phyloP scores from a whole-genome alignment of 2,888 invertebrate species.

The Drosophila mulleri region DNA sequence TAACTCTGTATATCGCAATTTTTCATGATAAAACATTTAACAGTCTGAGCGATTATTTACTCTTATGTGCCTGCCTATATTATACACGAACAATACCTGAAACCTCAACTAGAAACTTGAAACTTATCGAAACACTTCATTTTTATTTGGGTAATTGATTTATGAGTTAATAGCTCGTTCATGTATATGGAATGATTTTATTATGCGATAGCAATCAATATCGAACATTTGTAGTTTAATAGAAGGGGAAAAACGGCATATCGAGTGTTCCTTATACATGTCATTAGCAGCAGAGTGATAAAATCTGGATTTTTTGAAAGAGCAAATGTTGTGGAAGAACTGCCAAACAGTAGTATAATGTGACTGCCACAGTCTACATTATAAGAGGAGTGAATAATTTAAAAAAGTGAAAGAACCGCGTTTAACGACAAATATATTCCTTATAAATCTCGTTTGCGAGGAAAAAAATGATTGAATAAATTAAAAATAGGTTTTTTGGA shows the following conservation, averaged over 20 bases:
- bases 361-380: background rate
- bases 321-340: background rate
- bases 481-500: too few relatives aligned
- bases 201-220: conserved; percentile 1
- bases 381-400: too few relatives aligned
- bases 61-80: background rate
- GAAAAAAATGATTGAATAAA: too few relatives aligned
- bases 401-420: too few relatives aligned
- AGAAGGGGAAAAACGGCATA: background rate
- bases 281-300: background rate
- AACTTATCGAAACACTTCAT: background rate
- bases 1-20: background rate
- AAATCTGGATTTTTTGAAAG: background rate
- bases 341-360: background rate
- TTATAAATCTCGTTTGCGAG: too few relatives aligned
- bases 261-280: background rate
- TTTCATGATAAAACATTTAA: background rate
- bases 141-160: conserved; percentile 17
- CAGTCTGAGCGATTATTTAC: background rate
- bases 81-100: background rate
- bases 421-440: too few relatives aligned
- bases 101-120: conserved; percentile 3
- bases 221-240: conserved; percentile 1
- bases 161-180: conserved; percentile 3
- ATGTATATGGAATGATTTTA: conserved; percentile 7